Percentiles rank a stretch among this genome's conserved stretches.
phyloP scores from a whole-genome alignment of 2,113 vertebrate species.

The Sylvia atricapilla region DNA sequence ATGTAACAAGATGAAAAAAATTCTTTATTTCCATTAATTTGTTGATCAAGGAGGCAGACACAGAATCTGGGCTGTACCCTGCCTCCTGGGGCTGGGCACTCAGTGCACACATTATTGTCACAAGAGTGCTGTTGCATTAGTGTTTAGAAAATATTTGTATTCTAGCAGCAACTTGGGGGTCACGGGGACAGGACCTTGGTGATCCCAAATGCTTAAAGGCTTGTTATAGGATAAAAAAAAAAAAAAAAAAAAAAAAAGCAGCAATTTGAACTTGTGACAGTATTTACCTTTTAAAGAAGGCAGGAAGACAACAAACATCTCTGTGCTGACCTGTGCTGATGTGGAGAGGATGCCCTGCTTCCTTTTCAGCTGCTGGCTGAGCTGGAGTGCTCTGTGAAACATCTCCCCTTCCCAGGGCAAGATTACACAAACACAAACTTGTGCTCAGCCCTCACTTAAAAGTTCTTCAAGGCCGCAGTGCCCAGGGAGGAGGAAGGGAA shows the following conservation, averaged over 20 bases:
- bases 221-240: background rate
- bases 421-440: background rate
- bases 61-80: background rate
- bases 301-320: background rate
- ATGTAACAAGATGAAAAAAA: background rate
- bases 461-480: background rate
- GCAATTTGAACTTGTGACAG: background rate
- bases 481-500: background rate
- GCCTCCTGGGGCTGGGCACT: background rate
- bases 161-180: background rate
- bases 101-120: background rate
- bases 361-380: background rate
- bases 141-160: background rate
- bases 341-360: background rate
- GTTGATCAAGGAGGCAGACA: background rate
- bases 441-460: background rate
- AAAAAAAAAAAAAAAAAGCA: accelerated
- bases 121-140: background rate
- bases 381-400: background rate
- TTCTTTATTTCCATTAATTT: background rate
- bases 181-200: background rate
- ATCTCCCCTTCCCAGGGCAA: background rate
- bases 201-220: background rate
- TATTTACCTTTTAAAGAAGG: background rate
- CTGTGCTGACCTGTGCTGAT: background rate